phyloP scores from a whole-genome alignment of 1,140 invertebrate species.

The Batillaria attramentaria region DNA sequence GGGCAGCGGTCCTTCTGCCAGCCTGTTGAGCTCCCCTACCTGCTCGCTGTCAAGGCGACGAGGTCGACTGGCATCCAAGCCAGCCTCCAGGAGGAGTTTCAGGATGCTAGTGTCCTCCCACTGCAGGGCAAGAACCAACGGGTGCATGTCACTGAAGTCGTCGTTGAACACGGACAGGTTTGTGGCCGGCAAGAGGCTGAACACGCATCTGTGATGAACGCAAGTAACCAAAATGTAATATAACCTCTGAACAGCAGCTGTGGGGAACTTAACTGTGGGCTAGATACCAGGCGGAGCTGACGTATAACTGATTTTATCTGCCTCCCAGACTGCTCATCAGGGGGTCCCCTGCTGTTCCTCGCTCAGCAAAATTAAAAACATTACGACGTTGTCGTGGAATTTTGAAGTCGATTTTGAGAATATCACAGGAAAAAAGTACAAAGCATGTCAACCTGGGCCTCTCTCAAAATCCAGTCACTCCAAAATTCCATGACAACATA shows the following conservation, averaged over 20 bases:
- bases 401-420: background rate
- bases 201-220: conserved; percentile 51
- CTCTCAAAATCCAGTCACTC: no score
- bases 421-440: no score
- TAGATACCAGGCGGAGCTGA: no score
- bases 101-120: conserved; percentile 46
- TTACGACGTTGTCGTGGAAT: background rate
- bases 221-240: no score
- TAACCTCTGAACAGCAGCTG: no score
- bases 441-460: no score
- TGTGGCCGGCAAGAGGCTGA: conserved; percentile 55
- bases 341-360: no score
- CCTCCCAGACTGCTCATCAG: no score
- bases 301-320: no score
- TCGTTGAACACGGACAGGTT: conserved; percentile 44
- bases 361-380: no score
- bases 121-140: conserved; percentile 46
- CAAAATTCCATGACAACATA: no score
- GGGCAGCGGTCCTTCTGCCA: conserved; percentile 32
- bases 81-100: conserved; percentile 40
- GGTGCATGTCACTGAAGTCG: conserved; percentile 51
- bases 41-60: conserved; percentile 41
- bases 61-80: conserved; percentile 37
- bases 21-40: conserved; percentile 27
- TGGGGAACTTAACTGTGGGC: no score